A percentile compares a stretch with the other conserved stretches of the same genome.
Conservation (phyloP, 1,140 invertebrate species). For the Drosophila azteca region DNA sequence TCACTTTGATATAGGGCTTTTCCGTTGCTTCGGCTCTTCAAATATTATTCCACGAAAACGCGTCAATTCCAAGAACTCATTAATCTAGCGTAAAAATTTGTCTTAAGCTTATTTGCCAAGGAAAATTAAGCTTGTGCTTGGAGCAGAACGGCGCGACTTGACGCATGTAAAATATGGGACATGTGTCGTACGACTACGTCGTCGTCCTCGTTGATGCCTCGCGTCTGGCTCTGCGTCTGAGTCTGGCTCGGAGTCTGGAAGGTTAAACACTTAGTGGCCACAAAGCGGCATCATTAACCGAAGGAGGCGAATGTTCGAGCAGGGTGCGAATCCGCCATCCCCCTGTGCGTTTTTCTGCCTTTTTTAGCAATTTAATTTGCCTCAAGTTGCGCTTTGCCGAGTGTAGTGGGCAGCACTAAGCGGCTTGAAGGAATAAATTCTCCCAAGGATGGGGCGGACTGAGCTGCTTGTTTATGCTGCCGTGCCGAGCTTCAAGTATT, state of each 20-base stretch:
- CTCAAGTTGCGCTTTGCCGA: slow-evolving; percentile 34
- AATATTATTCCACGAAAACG: slow-evolving; percentile 40
- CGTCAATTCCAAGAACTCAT: slow-evolving; percentile 59
- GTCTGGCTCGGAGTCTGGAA: slow-evolving; percentile 45
- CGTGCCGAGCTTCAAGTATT: slow-evolving; percentile 54
- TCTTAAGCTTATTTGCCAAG: slow-evolving; percentile 69
- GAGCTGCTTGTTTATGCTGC: slow-evolving; percentile 64
- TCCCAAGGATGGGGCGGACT: slow-evolving; percentile 34
- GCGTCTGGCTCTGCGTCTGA: slow-evolving; percentile 28
- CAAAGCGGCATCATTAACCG: slow-evolving; percentile 75
- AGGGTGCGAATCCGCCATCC: not conserved
- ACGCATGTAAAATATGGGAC: slow-evolving; percentile 63
- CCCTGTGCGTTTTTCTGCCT: slow-evolving; percentile 5
- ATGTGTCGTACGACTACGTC: slow-evolving; percentile 41
- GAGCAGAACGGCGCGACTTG: slow-evolving; percentile 55
- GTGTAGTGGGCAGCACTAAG: slow-evolving; percentile 59
- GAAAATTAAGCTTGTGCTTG: slow-evolving; percentile 61
- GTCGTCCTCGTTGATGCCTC: slow-evolving; percentile 15
- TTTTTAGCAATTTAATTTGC: slow-evolving; percentile 77
- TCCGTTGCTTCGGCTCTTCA: slow-evolving; percentile 4
- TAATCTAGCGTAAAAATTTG: slow-evolving; percentile 68
- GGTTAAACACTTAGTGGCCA: slow-evolving; percentile 76
- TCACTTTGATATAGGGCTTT: too few relatives aligned
- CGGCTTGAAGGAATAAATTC: slow-evolving; percentile 54
- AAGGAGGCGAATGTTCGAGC: slow-evolving; percentile 31